Conservation (phyloP, 2,113 vertebrate species). For the Theropithecus gelada region DNA sequence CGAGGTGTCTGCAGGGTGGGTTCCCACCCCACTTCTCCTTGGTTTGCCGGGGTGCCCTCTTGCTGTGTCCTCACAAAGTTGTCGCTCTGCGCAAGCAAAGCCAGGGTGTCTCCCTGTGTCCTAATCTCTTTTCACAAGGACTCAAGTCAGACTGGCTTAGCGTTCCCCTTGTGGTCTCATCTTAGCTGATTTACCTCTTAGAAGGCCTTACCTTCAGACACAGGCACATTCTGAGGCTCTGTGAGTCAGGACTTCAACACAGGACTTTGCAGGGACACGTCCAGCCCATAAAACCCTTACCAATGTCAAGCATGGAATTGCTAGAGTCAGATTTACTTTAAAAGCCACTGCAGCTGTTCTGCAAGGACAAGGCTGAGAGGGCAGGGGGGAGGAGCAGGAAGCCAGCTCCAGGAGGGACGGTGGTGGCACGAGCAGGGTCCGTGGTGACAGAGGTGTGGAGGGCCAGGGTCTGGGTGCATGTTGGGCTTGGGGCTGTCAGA, state of each 20-base stretch:
- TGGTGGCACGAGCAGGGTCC: background rate
- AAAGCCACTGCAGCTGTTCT: background rate
- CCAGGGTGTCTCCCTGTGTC: background rate
- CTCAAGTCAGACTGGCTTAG: background rate
- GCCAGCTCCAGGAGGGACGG: background rate
- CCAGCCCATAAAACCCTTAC: background rate
- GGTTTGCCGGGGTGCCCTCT: background rate
- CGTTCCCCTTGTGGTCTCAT: background rate
- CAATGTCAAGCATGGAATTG: background rate
- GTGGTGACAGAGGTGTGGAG: background rate
- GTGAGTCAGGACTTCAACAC: background rate
- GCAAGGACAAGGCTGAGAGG: background rate
- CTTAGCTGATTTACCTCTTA: background rate
- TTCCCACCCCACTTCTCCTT: background rate
- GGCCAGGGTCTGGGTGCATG: background rate
- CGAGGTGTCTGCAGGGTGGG: background rate
- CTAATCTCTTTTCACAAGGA: background rate
- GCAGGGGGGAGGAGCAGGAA: background rate
- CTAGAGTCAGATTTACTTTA: background rate
- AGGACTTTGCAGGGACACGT: too few species aligned
- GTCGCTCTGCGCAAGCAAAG: background rate
- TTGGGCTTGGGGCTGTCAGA: background rate
- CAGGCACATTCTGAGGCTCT: background rate
- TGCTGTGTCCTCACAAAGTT: background rate
- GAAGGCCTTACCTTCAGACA: background rate